Conservation (phyloP, 2,797 vertebrate species). For the Neopelma chrysocephalum region DNA sequence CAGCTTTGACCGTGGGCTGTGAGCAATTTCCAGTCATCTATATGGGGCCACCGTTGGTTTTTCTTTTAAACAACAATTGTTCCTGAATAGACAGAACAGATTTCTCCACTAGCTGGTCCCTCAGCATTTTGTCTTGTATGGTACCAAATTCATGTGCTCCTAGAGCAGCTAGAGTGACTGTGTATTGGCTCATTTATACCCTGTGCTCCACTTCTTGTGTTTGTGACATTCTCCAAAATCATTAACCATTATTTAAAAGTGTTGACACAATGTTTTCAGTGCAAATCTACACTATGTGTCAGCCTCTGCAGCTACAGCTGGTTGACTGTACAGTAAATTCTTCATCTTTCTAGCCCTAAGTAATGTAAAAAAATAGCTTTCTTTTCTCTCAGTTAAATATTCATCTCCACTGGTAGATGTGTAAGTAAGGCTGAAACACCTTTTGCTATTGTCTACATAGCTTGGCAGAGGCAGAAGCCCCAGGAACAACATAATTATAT, state of each 20-base stretch:
- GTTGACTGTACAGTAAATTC: neutral
- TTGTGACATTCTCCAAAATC: neutral
- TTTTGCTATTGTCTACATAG: neutral
- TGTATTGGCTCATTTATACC: neutral
- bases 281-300: neutral
- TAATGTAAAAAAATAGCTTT: slow-evolving; percentile 21
- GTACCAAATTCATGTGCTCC: neutral
- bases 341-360: slow-evolving; percentile 8
- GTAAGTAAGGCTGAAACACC: neutral
- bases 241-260: neutral
- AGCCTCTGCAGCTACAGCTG: neutral
- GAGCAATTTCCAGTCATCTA: neutral
- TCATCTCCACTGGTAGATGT: slow-evolving; percentile 1
- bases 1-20: neutral
- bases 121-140: neutral
- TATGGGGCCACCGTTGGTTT: neutral
- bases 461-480: neutral
- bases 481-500: neutral
- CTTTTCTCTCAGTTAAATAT: slow-evolving; percentile 25
- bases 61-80: neutral
- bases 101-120: neutral
- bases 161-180: neutral
- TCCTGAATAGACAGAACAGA: neutral
- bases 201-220: neutral
- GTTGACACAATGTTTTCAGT: neutral